These are phyloP conservation scores for Lochmaea capreae DNA, from an alignment of 2,888 invertebrate genomes.

Conservation along the genomic window DNA sequence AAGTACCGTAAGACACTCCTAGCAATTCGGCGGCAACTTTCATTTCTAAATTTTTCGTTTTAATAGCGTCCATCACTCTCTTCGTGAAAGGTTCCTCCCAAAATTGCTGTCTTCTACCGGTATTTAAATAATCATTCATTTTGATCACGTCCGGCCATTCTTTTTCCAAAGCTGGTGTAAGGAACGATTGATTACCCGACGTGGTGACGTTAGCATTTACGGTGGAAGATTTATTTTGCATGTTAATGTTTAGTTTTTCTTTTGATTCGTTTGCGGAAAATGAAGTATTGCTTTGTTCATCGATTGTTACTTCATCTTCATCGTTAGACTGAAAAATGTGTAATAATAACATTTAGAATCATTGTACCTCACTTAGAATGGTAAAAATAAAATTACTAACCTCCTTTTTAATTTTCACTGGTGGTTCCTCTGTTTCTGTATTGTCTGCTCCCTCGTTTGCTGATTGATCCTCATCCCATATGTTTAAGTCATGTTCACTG, in stretches of 20 bases:
- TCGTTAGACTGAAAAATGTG: conserved; percentile 43
- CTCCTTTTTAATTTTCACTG: conserved; percentile 61
- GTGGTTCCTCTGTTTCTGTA: conserved; percentile 57
- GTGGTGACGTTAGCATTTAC: conserved; percentile 53
- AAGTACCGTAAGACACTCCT: conserved; percentile 90
- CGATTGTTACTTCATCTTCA: conserved; percentile 54
- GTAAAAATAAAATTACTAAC: conserved; percentile 11
- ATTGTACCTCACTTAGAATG: too few species aligned
- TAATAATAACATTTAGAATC: neutral
- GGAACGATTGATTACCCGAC: conserved; percentile 56
- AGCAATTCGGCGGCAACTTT: conserved; percentile 91
- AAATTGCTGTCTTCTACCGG: conserved; percentile 88
- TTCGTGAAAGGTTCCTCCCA: conserved; percentile 94
- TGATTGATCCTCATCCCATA: conserved; percentile 63
- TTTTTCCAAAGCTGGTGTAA: conserved; percentile 63
- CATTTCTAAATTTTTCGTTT: conserved; percentile 92
- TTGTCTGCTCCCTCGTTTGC: conserved; percentile 58
- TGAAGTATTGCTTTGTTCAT: conserved; percentile 55
- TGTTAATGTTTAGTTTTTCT: conserved; percentile 47
- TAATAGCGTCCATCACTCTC: conserved; percentile 89
- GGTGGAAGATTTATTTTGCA: conserved; percentile 51
- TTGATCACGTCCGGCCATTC: conserved; percentile 80
- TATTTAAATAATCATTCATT: conserved; percentile 87
- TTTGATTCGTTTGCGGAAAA: conserved; percentile 48
- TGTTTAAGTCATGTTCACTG: conserved; percentile 63